These are phyloP conservation scores for Ephestia elutella DNA, from an alignment of 1,140 invertebrate species.

Conservation along the genomic window DNA sequence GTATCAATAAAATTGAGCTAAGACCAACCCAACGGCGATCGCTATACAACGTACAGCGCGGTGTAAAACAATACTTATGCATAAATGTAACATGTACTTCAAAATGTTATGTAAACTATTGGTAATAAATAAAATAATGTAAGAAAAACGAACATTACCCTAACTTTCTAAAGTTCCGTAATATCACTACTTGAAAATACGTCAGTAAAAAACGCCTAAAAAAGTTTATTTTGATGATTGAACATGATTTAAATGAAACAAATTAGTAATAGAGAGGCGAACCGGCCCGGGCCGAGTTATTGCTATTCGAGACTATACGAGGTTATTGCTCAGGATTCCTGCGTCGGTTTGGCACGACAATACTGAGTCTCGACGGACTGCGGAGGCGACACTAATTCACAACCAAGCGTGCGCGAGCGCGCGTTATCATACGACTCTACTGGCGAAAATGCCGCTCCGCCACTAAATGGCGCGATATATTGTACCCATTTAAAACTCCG, in stretches of 20 bases:
- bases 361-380: conserved; percentile 21
- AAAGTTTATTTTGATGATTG: background rate
- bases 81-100: background rate
- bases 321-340: conserved; percentile 48
- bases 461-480: background rate
- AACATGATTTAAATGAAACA: background rate
- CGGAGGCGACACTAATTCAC: conserved; percentile 40
- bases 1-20: conserved; percentile 73
- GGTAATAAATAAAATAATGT: background rate
- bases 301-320: conserved; percentile 41
- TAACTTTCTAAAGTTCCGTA: background rate
- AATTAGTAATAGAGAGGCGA: conserved; percentile 17
- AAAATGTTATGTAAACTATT: conserved; percentile 4
- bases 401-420: conserved; percentile 35
- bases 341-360: conserved; percentile 46
- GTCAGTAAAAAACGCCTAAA: background rate
- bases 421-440: conserved; percentile 11
- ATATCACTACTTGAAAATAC: background rate
- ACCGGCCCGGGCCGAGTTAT: conserved; percentile 26
- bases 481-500: too few species aligned
- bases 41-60: conserved; percentile 4
- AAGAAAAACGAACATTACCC: background rate
- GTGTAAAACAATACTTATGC: conserved; percentile 4
- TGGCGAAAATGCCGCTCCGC: conserved; percentile 1
- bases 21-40: conserved; percentile 42